Base-by-base conservation (phyloP, 2,113 vertebrate species). In the Aramus guarauna region DNA sequence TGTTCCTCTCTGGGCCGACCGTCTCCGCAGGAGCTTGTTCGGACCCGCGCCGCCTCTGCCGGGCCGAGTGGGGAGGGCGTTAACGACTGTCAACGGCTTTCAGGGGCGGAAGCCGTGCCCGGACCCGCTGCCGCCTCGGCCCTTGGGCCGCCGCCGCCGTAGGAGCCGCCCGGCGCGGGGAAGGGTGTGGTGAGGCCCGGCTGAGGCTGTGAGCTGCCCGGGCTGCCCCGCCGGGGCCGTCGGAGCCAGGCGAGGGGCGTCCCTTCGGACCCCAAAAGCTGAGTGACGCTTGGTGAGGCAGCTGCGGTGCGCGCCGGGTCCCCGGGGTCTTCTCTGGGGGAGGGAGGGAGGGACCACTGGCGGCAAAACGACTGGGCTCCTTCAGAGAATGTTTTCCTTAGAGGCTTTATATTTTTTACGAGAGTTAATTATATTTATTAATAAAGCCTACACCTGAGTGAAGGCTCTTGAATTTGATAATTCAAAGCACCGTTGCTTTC, bases 1-100 rank as follows among this genome's bases (percentile, higher is more conserved):
- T 9, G 21, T 8, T 7, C 5, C 8, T 4, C 15, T 21, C 20
- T 0, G 8, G 3, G 2, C 1, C 1, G 30, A 5, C 3, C 5
- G 0, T 8, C 11, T 4, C 30, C 4, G 15, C 15, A 5, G 24
- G 9, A 12, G 29, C 4, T 30, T 3, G 27, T 1, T 24, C 5
- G 62, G 55, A 9, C 17, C 15, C 11, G 29, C 1, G 29, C 5
- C 50, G 55, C 11, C 15, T 9, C 11, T 15, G 26, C 20, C 1
- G 27, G 12, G 48, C 43, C 1, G 32, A 27, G 20, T 2, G 6
- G 36, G 68, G 27, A 23, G 53, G 21, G 11, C 3, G 36, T 45
- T 52, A 59, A 22, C 8, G 22, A 27, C 34, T 36, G 29, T 7
- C 12, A n/a, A 0, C 6, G 23, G 50, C 11, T 21, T 29, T 21